phyloP scores from a whole-genome alignment of 2,797 vertebrate species.

The Rhynchonycteris naso region DNA sequence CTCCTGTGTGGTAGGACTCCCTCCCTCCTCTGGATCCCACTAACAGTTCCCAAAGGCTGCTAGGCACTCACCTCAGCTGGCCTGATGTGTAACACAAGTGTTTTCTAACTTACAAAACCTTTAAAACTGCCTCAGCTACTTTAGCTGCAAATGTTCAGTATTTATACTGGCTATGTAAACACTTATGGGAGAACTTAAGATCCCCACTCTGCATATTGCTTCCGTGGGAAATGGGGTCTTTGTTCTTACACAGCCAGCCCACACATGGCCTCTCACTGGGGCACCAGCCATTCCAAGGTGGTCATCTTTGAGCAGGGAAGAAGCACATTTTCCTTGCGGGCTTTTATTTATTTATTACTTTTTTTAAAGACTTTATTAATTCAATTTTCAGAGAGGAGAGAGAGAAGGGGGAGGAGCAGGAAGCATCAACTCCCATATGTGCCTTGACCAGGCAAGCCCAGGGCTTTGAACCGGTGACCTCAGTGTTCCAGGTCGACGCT shows the following conservation, averaged over 20 bases:
- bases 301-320: background rate
- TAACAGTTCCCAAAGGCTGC: rapidly evolving
- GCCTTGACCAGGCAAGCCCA: too few relatives aligned
- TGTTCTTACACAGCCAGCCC: background rate
- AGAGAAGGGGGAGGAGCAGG: too few relatives aligned
- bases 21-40: background rate
- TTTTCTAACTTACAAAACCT: background rate
- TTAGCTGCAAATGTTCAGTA: background rate
- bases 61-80: background rate
- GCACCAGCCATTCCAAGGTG: background rate
- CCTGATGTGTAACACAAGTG: background rate
- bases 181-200: background rate
- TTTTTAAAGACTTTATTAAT: too few relatives aligned
- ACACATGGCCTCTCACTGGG: background rate
- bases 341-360: too few relatives aligned
- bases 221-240: background rate
- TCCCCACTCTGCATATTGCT: background rate
- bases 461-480: too few relatives aligned
- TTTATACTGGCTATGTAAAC: background rate
- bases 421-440: too few relatives aligned
- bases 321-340: background rate
- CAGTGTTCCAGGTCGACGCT: too few relatives aligned
- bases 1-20: background rate
- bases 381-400: too few relatives aligned
- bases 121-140: background rate